phyloP scores from a whole-genome alignment of 2,888 invertebrate species.

The Nymphalis urticae region DNA sequence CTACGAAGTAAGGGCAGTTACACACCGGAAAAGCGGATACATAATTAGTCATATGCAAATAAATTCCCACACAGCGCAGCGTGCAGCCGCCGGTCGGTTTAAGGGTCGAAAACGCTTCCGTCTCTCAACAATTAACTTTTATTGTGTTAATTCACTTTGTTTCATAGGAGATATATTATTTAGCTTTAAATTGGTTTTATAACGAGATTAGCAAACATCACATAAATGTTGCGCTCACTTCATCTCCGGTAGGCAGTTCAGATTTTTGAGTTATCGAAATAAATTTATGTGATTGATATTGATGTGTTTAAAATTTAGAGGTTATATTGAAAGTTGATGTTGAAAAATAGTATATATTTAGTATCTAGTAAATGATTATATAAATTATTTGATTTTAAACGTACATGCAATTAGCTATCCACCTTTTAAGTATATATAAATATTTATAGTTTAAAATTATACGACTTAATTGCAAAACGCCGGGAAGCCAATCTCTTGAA shows the following conservation, averaged over 20 bases:
- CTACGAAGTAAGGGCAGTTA: conserved; percentile 3
- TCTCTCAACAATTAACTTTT: conserved; percentile 34
- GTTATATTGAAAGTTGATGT: no score
- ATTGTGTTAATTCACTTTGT: conserved; percentile 39
- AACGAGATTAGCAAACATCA: conserved; percentile 12
- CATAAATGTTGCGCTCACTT: not conserved
- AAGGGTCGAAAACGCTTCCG: conserved; percentile 4
- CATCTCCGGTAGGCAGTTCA: not conserved
- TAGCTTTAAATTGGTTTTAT: conserved; percentile 16
- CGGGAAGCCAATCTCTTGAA: no score
- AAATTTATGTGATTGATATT: no score
- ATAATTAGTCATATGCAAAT: conserved; percentile 19
- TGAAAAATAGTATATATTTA: no score
- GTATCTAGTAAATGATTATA: no score
- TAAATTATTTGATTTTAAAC: no score
- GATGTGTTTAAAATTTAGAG: no score
- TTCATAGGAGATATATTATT: conserved; percentile 4
- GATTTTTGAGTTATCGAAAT: no score
- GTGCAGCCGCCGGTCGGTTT: not conserved
- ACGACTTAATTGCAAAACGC: no score
- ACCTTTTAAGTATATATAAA: no score
- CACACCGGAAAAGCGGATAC: not conserved
- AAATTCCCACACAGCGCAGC: not conserved
- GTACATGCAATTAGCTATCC: no score
- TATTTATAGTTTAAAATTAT: no score